Base-by-base conservation (phyloP, 2,797 vertebrate species). In the Chromobotia macracanthus region DNA sequence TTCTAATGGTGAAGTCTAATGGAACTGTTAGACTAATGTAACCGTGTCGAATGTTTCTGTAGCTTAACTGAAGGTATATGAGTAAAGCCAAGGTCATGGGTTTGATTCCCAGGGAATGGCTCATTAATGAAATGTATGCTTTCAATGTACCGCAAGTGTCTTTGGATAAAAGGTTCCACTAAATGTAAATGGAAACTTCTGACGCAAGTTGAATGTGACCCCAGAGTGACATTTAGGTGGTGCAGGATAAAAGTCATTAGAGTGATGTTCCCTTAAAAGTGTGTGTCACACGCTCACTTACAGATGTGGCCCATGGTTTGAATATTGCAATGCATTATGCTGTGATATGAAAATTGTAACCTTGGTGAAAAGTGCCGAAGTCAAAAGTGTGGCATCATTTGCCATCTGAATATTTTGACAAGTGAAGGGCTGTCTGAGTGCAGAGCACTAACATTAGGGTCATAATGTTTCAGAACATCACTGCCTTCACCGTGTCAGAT, bases 401-500 rank as follows among this genome's bases (percentile, higher is more conserved):
- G 53, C 28, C 12, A 31, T 44, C 35, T 18, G 65, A 53, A 61
- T 77, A 76, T 77, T 64, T 63, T 66, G 77, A 82, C 75, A 74
- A 81, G 80, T 68, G 61, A 78, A 74, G 55, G 71, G 61, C 72
- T 64, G 76, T 81, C 48, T 41, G 56, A 72, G 77, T 31, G 15
- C 53, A 53, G 15, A 9, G 35, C 53, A 64, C 46, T 21, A 71
- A 65, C 60, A 75, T 44, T 23, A 41, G 69, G 76, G 79, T 74
- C 72, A 55, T 60, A 13, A 60, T 69, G 79, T 63, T 77, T 77
- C 68, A 72, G 64, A 73, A 68, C 38, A 48, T 82, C 71, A 51
- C 53, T 66, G 50, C 63, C 23, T 44, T 79, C 44, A 28, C 64
- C 35, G 64, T 84, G 85, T 81, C 75, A 81, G 79, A 82, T 75